These are phyloP conservation scores for Lepus townsendii DNA, from an alignment of 2,797 vertebrate genomes.

Conservation along the genomic window DNA sequence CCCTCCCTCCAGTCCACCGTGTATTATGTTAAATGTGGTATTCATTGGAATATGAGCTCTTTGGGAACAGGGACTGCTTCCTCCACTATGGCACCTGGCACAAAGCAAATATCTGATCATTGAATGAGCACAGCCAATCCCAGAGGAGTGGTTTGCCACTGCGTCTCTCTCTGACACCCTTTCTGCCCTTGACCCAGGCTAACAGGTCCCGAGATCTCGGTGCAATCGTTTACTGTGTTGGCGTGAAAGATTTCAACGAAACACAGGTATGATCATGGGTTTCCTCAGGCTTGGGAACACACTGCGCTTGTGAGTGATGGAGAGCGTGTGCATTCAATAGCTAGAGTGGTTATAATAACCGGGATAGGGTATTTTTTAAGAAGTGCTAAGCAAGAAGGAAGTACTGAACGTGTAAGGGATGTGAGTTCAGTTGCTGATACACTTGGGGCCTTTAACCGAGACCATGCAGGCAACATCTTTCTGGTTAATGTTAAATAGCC, in stretches of 20 bases:
- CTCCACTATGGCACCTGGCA: neutral
- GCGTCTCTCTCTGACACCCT: conserved; percentile 49
- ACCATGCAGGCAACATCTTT: neutral
- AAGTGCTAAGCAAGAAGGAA: conserved; percentile 1
- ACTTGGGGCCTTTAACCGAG: neutral
- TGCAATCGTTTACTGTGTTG: conserved; percentile 97
- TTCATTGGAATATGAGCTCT: neutral
- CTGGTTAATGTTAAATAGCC: neutral
- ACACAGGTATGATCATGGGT: conserved; percentile 93
- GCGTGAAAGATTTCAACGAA: conserved; percentile 99
- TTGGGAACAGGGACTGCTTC: neutral
- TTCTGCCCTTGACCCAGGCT: conserved; percentile 89
- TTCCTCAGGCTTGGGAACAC: neutral
- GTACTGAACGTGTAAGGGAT: neutral
- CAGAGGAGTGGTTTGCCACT: neutral
- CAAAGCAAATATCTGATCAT: neutral
- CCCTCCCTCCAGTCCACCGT: neutral
- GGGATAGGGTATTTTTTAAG: conserved; percentile 21
- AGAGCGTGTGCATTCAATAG: neutral
- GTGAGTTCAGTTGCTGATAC: neutral
- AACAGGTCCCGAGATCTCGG: conserved; percentile 97
- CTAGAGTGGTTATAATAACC: neutral
- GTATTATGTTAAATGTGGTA: neutral
- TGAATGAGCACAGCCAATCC: neutral
- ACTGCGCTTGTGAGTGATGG: neutral